phyloP scores from a whole-genome alignment of 2,113 vertebrate species.

The Procavia capensis region DNA sequence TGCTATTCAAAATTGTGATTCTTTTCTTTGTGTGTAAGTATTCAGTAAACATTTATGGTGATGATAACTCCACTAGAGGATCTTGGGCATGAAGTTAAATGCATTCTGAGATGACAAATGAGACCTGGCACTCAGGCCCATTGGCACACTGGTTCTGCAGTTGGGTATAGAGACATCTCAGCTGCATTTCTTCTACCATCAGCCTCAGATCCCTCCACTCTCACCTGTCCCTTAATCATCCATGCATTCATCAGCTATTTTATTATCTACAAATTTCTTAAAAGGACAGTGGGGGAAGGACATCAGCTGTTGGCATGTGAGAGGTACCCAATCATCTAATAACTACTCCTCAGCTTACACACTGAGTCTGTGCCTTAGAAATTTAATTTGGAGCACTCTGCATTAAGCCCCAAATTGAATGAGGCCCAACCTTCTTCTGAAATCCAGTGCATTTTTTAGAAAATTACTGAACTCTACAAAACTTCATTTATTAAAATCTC shows the following conservation, averaged over 20 bases:
- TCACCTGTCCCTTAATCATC: neutral
- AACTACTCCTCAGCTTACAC: neutral
- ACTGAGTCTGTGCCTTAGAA: neutral
- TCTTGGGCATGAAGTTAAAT: neutral
- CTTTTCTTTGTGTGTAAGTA: neutral
- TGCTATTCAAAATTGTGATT: neutral
- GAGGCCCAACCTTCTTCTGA: neutral
- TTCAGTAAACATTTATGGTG: neutral
- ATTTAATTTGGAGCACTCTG: neutral
- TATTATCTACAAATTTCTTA: conserved; percentile 5
- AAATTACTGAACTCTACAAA: neutral
- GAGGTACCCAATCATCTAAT: neutral
- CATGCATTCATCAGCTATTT: neutral
- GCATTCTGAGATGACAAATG: neutral
- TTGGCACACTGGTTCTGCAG: neutral
- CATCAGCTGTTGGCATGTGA: neutral
- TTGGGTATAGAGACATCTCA: neutral
- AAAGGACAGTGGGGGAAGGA: neutral
- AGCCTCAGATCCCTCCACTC: neutral
- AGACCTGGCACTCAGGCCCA: neutral
- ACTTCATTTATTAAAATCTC: conserved; percentile 11
- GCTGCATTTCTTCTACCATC: neutral
- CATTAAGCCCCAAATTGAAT: neutral
- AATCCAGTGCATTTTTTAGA: neutral
- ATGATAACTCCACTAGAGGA: rapidly evolving